Percentiles rank a stretch among this genome's conserved stretches.
These are phyloP conservation scores for Lathronympha strigana DNA, from an alignment of 2,888 invertebrate genomes.

Conservation along the genomic window DNA sequence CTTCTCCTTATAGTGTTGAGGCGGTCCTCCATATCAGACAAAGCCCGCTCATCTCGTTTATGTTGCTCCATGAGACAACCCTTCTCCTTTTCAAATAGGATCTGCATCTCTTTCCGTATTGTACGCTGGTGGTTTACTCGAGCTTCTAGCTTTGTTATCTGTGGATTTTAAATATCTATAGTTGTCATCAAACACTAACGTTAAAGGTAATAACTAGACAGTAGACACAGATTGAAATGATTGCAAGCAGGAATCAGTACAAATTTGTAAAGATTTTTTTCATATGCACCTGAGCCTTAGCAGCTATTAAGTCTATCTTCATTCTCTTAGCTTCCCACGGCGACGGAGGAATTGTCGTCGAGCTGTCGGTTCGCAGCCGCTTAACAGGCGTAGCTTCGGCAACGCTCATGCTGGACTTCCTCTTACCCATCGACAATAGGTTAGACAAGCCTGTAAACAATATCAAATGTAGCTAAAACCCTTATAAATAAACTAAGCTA, in stretches of 20 bases:
- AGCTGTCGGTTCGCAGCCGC: conserved; percentile 63
- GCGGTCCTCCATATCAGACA: conserved; percentile 87
- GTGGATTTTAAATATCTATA: conserved; percentile 35
- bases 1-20: conserved; percentile 85
- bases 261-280: background rate
- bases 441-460: conserved; percentile 63
- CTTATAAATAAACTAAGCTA: background rate
- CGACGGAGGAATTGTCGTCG: conserved; percentile 70
- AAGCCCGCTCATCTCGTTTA: conserved; percentile 86
- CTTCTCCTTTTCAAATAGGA: conserved; percentile 89
- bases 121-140: conserved; percentile 88
- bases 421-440: conserved; percentile 66
- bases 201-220: too few species aligned
- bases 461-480: background rate
- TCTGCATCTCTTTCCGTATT: conserved; percentile 88
- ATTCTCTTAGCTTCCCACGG: conserved; percentile 87
- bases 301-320: conserved; percentile 87
- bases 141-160: conserved; percentile 84
- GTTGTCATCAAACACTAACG: too few species aligned
- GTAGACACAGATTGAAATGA: background rate
- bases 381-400: conserved; percentile 69
- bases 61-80: conserved; percentile 84
- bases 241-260: background rate
- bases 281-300: conserved; percentile 79
- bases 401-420: conserved; percentile 67